These are phyloP conservation scores for Heliconius ethilla DNA, from an alignment of 2,888 invertebrate species.

Conservation along the genomic window DNA sequence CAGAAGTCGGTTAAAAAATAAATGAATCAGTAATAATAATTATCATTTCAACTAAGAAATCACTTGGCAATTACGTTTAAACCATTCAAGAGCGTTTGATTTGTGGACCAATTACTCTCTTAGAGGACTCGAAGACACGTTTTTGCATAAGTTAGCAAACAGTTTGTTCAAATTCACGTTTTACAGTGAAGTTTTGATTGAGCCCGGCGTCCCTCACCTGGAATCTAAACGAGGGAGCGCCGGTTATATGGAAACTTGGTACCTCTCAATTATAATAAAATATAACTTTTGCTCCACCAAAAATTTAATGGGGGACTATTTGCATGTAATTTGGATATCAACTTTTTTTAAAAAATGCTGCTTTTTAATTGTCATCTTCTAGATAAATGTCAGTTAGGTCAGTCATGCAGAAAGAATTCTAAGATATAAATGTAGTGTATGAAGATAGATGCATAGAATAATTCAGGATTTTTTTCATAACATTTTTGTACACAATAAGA, in stretches of 20 bases:
- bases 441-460: neutral
- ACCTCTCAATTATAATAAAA: slow-evolving; percentile 63
- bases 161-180: slow-evolving; percentile 60
- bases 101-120: slow-evolving; percentile 32
- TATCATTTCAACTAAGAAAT: slow-evolving; percentile 7
- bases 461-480: neutral
- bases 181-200: slow-evolving; percentile 69
- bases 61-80: slow-evolving; percentile 26
- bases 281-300: slow-evolving; percentile 17
- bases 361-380: neutral
- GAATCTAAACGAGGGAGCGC: slow-evolving; percentile 65
- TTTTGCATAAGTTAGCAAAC: slow-evolving; percentile 58
- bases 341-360: neutral
- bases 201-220: slow-evolving; percentile 64
- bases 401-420: neutral
- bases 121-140: slow-evolving; percentile 45
- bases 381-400: neutral
- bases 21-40: neutral
- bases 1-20: too few species aligned
- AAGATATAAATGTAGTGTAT: neutral
- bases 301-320: neutral
- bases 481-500: slow-evolving; percentile 8
- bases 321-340: neutral
- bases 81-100: slow-evolving; percentile 31
- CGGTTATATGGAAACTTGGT: slow-evolving; percentile 66